Base-by-base conservation (phyloP, 2,113 vertebrate species). In the Oxyura jamaicensis region DNA sequence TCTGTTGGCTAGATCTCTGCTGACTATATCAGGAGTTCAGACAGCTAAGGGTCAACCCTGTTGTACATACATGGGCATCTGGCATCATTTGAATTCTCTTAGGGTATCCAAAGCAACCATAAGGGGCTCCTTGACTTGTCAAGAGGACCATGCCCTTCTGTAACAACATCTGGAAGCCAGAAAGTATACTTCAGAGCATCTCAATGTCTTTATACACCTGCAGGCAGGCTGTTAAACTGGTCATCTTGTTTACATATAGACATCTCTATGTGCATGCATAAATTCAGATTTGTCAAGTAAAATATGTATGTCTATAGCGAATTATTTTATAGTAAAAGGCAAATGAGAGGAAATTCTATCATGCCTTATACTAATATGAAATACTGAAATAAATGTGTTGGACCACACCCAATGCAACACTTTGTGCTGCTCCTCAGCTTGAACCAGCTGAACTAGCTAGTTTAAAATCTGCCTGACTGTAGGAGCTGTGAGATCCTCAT, bases 1-100 rank as follows among this genome's bases (percentile, higher is more conserved):
- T n/a, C 10, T n/a, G 15, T 46, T 62, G 35, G 8, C 6, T n/a
- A 29, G 7, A 44, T 26, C 28, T 68, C 25, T 63, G 10, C 15
- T 71, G 44, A 11, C 14, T 52, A 0, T 33, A 39, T 5, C 0
- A 0, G 35, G 10, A 86, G 2, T 21, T 52, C 8, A 79, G 41
- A 36, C 16, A 28, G 31, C 68, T 58, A 39, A 29, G 29, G 7
- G 15, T 83, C 15, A 56, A 56, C 20, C 8, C 17, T 39, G 29
- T 35, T 35, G 60, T 13, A 46, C 8, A 20, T 1, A 6, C 23
- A 67, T 3, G 42, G 4, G 6, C 35, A 42, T 42, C 15, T 82
- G 28, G 50, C 50, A 33, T 28, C 11, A 35, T 23, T 7, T 3
- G 13, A 36, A 11, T 44, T 26, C 21, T 52, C 16, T 29, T 3